phyloP scores from a whole-genome alignment of 23 tunicate species.

The Styela plicata region DNA sequence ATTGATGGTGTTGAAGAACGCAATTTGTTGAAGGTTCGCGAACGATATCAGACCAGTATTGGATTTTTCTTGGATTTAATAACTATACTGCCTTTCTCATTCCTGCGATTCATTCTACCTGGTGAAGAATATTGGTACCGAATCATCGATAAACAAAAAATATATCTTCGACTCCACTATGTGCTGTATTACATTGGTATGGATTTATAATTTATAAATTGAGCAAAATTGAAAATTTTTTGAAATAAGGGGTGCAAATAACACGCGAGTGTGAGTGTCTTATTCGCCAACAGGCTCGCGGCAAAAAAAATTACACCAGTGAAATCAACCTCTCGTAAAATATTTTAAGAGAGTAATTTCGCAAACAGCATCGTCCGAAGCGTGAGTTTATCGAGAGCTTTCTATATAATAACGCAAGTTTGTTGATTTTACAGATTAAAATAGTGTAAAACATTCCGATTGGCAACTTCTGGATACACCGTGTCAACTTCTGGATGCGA shows the following conservation, averaged over 20 bases:
- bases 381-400: no score
- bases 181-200: conserved; percentile 73
- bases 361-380: no score
- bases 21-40: conserved; percentile 52
- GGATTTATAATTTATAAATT: background rate
- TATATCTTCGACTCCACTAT: conserved; percentile 65
- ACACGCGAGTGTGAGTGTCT: no score
- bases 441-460: no score
- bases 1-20: conserved; percentile 80
- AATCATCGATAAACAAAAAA: conserved; percentile 47
- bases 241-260: background rate
- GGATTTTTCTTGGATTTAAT: conserved; percentile 60
- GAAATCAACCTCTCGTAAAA: background rate
- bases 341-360: background rate
- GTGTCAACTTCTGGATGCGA: no score
- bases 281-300: no score
- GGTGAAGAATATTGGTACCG: conserved; percentile 37
- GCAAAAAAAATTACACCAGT: background rate
- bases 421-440: no score
- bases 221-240: background rate
- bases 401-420: no score
- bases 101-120: conserved; percentile 35
- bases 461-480: no score
- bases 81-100: conserved; percentile 43
- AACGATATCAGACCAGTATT: conserved; percentile 67